These are phyloP conservation scores for Mnemiopsis leidyi DNA, from an alignment of 37 sponge, comb jelly and placozoan species.

Conservation along the genomic window DNA sequence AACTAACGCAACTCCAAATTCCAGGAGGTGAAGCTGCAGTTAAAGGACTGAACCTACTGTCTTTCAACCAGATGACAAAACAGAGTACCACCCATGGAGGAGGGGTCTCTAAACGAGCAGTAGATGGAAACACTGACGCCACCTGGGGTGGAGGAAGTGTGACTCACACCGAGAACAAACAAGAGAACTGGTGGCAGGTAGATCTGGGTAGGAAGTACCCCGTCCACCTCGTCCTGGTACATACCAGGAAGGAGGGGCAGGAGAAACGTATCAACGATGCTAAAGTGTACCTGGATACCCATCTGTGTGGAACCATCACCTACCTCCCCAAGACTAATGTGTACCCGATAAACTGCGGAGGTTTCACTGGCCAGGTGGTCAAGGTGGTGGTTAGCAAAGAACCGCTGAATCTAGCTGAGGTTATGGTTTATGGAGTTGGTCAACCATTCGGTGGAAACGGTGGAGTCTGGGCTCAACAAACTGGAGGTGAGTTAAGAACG, in stretches of 20 bases:
- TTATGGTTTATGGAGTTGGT: constrained; percentile 11
- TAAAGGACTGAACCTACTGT: neutral
- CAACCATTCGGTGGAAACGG: neutral
- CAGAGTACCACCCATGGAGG: neutral
- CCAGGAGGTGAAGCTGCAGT: neutral
- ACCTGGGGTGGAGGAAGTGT: neutral
- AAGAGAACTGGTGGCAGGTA: neutral
- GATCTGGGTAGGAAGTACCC: constrained; percentile 18
- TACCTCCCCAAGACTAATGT: neutral
- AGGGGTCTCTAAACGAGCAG: neutral
- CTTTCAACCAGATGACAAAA: neutral
- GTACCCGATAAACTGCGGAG: neutral
- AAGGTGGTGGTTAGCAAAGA: neutral
- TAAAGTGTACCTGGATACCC: neutral
- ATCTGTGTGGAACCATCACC: neutral
- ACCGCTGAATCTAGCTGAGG: neutral
- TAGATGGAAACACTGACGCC: neutral
- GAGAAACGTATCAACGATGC: neutral
- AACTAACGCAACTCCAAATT: no score
- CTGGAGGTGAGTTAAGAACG: neutral
- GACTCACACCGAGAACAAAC: neutral
- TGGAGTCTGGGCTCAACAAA: constrained; percentile 4
- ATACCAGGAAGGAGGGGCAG: neutral
- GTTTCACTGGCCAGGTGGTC: neutral
- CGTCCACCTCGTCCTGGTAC: constrained; percentile 12